Conservation (phyloP, 2,797 vertebrate species). For the Melanogrammus aeglefinus region DNA sequence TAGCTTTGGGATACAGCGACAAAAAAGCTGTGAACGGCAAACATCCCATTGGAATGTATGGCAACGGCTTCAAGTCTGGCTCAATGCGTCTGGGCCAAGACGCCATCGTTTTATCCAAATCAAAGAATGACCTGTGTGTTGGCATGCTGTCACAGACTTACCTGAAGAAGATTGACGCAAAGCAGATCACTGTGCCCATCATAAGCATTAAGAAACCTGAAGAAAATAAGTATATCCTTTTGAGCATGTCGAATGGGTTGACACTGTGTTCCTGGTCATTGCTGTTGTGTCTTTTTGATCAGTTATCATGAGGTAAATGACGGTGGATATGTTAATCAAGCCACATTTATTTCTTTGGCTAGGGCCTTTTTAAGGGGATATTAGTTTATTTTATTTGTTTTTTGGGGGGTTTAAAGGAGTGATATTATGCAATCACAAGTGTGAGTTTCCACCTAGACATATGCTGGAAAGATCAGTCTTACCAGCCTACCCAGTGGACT, state of each 20-base stretch:
- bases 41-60: conserved; percentile 88
- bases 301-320: too few species aligned
- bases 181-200: conserved; percentile 88
- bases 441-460: too few species aligned
- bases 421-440: too few species aligned
- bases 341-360: too few species aligned
- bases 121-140: conserved; percentile 75
- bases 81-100: conserved; percentile 95
- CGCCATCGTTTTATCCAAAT: conserved; percentile 90
- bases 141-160: conserved; percentile 93
- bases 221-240: conserved; percentile 84
- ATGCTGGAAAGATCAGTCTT: too few species aligned
- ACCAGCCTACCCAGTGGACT: too few species aligned
- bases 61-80: conserved; percentile 97
- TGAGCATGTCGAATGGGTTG: background rate
- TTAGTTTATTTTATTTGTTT: too few species aligned
- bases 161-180: conserved; percentile 74
- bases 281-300: too few species aligned
- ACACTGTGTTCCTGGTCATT: too few species aligned
- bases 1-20: conserved; percentile 96
- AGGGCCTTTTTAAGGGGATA: too few species aligned
- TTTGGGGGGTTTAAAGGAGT: too few species aligned
- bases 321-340: too few species aligned
- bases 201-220: conserved; percentile 68
- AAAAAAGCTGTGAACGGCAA: conserved; percentile 79